Evolutionary conservation across 2,113 vertebrate species (phyloP).

Genomic region (Chionodraco myersi): DNA sequence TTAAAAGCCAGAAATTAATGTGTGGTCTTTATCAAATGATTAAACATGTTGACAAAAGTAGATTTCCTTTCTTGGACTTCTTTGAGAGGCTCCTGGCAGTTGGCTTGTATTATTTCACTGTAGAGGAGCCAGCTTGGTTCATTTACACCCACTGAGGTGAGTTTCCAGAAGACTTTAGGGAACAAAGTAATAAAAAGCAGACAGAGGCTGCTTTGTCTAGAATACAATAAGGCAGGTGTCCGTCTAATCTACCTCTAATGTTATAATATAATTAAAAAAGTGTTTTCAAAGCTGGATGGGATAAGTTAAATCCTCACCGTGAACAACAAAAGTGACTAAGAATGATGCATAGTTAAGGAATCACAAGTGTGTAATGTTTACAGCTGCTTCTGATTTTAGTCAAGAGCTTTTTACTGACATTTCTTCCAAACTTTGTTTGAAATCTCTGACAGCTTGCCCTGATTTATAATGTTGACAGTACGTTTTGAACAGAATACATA

Average conservation of each 20-base stretch:
- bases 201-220: constrained; percentile 1
- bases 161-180: constrained; percentile 11
- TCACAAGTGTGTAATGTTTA: background rate
- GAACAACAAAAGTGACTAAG: background rate
- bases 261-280: background rate
- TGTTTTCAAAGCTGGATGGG: background rate
- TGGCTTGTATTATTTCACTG: constrained; percentile 2
- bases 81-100: constrained; percentile 5
- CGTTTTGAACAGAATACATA: too few species aligned
- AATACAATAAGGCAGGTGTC: constrained; percentile 7
- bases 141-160: constrained; percentile 17
- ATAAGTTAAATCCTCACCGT: background rate
- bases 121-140: constrained; percentile 3
- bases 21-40: constrained; percentile 8
- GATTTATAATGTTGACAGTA: too few species aligned
- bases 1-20: background rate
- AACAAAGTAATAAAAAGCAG: constrained; percentile 18
- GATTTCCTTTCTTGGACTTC: background rate
- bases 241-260: background rate
- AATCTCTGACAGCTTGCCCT: too few species aligned
- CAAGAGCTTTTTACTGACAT: background rate
- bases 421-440: too few species aligned
- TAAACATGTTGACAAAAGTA: constrained; percentile 2
- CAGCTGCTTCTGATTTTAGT: background rate
- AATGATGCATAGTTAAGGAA: background rate